A percentile compares a stretch with the other conserved stretches of the same genome.
These are phyloP conservation scores for Mya arenaria DNA, from an alignment of 1,140 invertebrate genomes.

Conservation along the genomic window DNA sequence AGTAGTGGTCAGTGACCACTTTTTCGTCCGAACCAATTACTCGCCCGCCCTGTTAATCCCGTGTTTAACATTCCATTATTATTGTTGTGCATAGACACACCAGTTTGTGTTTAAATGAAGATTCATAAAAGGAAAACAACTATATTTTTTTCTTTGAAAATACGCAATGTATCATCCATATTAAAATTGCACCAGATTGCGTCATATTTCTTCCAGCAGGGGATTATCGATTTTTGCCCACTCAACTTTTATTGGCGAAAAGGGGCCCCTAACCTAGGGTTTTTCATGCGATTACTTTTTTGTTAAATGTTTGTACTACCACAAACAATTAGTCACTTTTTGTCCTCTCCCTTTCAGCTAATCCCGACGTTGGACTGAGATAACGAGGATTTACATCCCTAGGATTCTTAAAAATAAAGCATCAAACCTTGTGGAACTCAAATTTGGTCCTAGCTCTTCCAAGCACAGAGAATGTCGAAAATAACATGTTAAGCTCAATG, in stretches of 20 bases:
- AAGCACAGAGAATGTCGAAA: too few species aligned
- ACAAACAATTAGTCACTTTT: neutral
- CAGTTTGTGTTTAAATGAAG: neutral
- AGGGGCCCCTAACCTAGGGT: neutral
- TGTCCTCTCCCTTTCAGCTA: neutral
- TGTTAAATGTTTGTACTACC: neutral
- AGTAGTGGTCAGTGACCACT: neutral
- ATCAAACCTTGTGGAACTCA: too few species aligned
- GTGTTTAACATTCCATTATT: neutral
- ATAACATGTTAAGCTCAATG: too few species aligned
- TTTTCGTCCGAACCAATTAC: too few species aligned
- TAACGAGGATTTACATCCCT: too few species aligned
- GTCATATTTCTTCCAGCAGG: neutral
- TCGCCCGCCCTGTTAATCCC: too few species aligned
- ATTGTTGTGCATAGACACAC: neutral
- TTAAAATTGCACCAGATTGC: neutral
- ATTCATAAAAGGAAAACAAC: neutral
- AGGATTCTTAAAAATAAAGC: too few species aligned
- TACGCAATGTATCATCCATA: neutral
- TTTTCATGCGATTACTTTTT: neutral
- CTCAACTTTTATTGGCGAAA: neutral
- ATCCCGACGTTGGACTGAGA: slow-evolving; percentile 26
- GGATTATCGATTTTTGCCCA: neutral
- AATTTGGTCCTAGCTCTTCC: too few species aligned
- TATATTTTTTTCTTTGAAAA: neutral